Evolutionary conservation across 2,113 vertebrate genomes (phyloP), one percentile per base, ranked within the genome.

Genomic region (Psittacus erithacus): DNA sequence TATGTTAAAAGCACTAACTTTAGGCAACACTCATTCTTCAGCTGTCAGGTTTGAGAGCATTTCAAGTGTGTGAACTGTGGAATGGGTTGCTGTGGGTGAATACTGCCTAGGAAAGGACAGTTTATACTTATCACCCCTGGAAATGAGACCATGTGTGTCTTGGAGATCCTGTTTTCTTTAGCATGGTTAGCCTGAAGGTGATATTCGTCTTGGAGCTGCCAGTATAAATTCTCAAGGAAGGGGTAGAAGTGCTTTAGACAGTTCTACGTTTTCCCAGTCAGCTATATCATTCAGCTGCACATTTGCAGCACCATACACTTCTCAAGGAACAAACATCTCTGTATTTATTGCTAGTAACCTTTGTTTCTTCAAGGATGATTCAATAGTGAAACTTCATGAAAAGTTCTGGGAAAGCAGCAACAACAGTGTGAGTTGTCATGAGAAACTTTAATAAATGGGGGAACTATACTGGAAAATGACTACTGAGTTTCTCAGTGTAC

Each of bases 241-340:
- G 5, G 5, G 4, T 91, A 23, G 35, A 88, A 59, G 43, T 73
- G 11, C 9, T 69, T 50, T 50, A 64, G 53, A 29, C n/a, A 20
- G 8, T 17, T 59, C 57, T 24, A 7, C 6, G 2, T 35, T 59
- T 35, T 24, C 57, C 9, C 33, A 35, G 57, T 16, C 33, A 59
- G 57, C 13, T 59, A 23, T 33, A 24, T 59, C 35, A 59, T 16
- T 82, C 11, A 50, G 47, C 16, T 79, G 39, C 23, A 11, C 3
- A 0, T 31, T 64, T 47, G 24, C 35, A 50, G 35, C 11, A 28
- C 22, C 3, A 1, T 1, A 18, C 0, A 0, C 5, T 46, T 85
- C 23, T 78, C 2, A 12, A 49, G 33, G 5, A 53, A 6, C 9
- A 49, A 71, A 43, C 20, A 11, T 29, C 22, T 68, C 31, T 83